Conservation (phyloP, 2,113 vertebrate species). For the Pachyramphus minor region DNA sequence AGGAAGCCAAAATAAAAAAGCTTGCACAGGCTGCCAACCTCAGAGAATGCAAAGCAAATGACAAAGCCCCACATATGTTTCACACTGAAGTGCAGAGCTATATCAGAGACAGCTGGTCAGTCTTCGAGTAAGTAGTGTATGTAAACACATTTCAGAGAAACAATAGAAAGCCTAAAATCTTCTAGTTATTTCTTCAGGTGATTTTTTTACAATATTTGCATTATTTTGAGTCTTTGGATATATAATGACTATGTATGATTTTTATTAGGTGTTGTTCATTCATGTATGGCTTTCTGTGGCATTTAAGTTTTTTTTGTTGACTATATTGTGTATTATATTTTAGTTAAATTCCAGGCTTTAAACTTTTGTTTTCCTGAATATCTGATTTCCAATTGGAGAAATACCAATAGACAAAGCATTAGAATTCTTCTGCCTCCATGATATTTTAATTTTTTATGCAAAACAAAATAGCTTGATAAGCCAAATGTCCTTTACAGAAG, state of each 20-base stretch:
- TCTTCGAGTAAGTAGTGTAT: background rate
- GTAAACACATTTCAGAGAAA: background rate
- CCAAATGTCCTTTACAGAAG: background rate
- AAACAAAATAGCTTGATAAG: background rate
- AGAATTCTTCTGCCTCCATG: background rate
- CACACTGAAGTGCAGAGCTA: background rate
- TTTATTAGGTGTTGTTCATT: background rate
- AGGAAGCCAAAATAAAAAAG: background rate
- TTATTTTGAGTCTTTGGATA: background rate
- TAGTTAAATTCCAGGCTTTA: background rate
- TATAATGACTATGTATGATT: background rate
- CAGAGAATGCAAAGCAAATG: background rate
- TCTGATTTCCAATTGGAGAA: background rate
- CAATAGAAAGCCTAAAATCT: background rate
- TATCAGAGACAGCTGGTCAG: background rate
- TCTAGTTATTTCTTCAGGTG: background rate
- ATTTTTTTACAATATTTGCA: background rate
- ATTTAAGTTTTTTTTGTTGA: background rate
- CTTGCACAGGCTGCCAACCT: background rate
- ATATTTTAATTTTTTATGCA: background rate
- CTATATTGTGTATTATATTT: background rate
- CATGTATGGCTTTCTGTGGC: background rate
- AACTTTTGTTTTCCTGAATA: background rate
- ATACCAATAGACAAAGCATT: background rate
- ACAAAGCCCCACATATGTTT: background rate